These are phyloP conservation scores for Polia nebulosa DNA, from an alignment of 2,888 invertebrate genomes.

Conservation along the genomic window DNA sequence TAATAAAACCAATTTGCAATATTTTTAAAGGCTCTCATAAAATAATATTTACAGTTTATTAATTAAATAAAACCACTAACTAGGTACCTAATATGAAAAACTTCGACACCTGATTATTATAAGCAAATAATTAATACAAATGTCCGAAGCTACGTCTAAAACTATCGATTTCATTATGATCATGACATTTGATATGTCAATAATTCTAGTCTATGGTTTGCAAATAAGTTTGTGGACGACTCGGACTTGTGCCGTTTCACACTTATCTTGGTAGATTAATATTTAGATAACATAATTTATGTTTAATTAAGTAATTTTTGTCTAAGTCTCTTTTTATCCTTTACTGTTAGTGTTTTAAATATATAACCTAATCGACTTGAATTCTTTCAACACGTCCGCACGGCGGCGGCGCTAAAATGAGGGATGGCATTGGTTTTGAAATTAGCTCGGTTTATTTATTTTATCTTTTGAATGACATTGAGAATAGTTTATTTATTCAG, in stretches of 20 bases:
- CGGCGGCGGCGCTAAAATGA: conserved; percentile 21
- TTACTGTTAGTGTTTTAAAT: conserved; percentile 30
- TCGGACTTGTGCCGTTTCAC: conserved; percentile 25
- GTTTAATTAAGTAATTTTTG: conserved; percentile 41
- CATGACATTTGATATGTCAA: conserved; percentile 49
- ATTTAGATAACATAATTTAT: conserved; percentile 53
- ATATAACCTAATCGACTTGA: conserved; percentile 4
- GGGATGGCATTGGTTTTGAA: conserved; percentile 14
- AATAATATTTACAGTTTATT: not conserved
- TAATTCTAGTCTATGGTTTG: conserved; percentile 32
- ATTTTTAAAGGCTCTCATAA: not conserved
- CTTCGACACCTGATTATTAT: conserved; percentile 21
- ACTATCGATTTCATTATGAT: conserved; percentile 40
- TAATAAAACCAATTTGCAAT: conserved; percentile 16
- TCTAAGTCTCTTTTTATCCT: conserved; percentile 24
- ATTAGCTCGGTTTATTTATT: conserved; percentile 4
- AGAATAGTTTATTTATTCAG: conserved; percentile 1
- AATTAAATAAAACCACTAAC: conserved; percentile 19
- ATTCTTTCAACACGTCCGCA: conserved; percentile 2
- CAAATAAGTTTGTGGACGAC: conserved; percentile 17
- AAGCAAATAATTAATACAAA: conserved; percentile 33
- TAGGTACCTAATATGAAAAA: conserved; percentile 30
- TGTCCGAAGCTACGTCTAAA: conserved; percentile 14
- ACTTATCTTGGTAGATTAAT: conserved; percentile 37
- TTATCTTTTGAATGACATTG: conserved; percentile 16